phyloP scores from a whole-genome alignment of 2,113 vertebrate species.

The Dryoscopus gambensis region DNA sequence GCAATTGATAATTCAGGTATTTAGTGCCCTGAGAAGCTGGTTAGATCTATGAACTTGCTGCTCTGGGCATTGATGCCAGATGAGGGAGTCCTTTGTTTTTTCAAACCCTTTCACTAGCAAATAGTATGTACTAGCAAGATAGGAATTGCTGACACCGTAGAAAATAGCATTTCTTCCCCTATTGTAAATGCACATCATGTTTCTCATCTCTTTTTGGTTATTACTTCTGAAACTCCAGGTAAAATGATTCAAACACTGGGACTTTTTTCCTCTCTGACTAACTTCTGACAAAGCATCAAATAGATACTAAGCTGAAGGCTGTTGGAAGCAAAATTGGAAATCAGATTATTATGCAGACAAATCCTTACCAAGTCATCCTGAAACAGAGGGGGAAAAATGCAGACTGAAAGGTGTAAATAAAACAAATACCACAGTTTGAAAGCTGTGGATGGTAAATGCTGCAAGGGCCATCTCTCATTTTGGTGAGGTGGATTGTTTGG shows the following conservation, averaged over 20 bases:
- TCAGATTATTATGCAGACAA: background rate
- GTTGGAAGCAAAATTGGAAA: background rate
- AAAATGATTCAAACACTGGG: background rate
- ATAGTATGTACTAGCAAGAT: background rate
- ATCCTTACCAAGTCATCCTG: background rate
- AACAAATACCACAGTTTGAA: background rate
- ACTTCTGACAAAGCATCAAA: background rate
- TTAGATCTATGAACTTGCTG: background rate
- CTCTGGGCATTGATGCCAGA: background rate
- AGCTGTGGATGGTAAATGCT: background rate
- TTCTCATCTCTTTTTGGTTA: background rate
- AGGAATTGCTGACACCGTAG: background rate
- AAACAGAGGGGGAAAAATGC: background rate
- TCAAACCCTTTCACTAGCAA: background rate
- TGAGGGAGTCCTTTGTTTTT: constrained; percentile 25
- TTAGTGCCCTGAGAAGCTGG: background rate
- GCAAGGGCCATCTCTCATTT: background rate
- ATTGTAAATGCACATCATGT: background rate
- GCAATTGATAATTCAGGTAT: background rate
- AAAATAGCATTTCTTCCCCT: background rate
- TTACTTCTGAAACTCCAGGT: background rate
- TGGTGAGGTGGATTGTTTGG: background rate
- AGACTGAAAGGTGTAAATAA: background rate
- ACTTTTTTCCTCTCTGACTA: background rate
- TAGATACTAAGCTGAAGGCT: background rate